These are phyloP conservation scores for Eupithecia subumbrata DNA, from an alignment of 2,888 invertebrate species.

Conservation along the genomic window DNA sequence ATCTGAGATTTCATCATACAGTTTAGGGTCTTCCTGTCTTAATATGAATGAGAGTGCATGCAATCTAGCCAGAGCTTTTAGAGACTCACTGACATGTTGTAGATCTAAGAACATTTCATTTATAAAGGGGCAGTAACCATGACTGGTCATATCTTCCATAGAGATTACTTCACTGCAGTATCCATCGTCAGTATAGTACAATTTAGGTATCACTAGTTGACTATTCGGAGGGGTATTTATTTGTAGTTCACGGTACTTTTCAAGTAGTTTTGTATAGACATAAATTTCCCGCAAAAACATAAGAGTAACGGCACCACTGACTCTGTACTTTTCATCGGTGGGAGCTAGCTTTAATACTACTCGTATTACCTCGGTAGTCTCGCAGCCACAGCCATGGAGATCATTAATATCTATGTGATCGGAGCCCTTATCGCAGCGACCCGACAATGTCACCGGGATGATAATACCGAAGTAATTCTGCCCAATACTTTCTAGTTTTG, in stretches of 20 bases:
- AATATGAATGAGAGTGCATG: constrained; percentile 73
- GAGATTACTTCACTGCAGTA: constrained; percentile 70
- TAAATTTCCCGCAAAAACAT: constrained; percentile 73
- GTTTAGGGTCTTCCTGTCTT: constrained; percentile 48
- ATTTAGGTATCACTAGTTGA: constrained; percentile 59
- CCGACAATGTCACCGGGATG: constrained; percentile 62
- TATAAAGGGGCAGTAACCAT: constrained; percentile 62
- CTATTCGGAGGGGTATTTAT: constrained; percentile 34
- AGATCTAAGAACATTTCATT: constrained; percentile 62
- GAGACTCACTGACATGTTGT: constrained; percentile 61
- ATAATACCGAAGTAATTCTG: constrained; percentile 77
- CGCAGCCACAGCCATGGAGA: neutral
- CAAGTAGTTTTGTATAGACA: constrained; percentile 63
- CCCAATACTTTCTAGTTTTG: constrained; percentile 63
- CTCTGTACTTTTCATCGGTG: constrained; percentile 67
- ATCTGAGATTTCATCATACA: constrained; percentile 55
- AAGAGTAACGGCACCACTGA: constrained; percentile 70
- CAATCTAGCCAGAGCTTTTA: constrained; percentile 66
- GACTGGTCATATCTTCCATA: constrained; percentile 66
- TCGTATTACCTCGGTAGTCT: constrained; percentile 48
- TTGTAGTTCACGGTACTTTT: constrained; percentile 58
- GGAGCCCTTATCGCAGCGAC: constrained; percentile 38
- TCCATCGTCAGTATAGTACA: constrained; percentile 62
- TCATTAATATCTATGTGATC: constrained; percentile 11
- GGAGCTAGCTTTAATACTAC: constrained; percentile 74